Conservation (phyloP, 2,113 vertebrate species). For the Regulus satrapa region DNA sequence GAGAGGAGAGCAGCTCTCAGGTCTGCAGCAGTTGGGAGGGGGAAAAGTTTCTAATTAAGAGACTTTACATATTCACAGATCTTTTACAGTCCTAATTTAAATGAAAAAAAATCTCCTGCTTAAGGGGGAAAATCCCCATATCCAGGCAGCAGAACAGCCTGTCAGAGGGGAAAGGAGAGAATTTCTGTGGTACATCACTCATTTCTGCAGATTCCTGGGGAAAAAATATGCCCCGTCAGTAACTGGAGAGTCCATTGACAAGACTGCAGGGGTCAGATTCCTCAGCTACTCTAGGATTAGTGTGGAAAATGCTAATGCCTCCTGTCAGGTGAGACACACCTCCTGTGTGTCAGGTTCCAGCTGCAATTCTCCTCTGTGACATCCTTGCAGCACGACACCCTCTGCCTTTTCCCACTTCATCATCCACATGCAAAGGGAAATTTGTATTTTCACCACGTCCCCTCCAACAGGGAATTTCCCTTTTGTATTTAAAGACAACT, state of each 20-base stretch:
- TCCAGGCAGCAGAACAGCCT: neutral
- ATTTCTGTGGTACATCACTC: neutral
- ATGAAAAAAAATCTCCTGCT: neutral
- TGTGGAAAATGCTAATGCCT: neutral
- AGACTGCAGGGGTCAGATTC: neutral
- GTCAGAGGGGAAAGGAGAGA: neutral
- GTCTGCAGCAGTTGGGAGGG: neutral
- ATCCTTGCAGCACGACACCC: neutral
- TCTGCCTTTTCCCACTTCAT: neutral
- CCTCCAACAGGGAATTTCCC: neutral
- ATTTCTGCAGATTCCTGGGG: neutral
- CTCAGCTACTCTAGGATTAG: neutral
- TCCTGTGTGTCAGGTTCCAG: neutral
- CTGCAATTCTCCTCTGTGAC: neutral
- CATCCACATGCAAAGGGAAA: neutral
- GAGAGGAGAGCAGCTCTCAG: neutral
- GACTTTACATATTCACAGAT: neutral
- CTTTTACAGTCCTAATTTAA: neutral
- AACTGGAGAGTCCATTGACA: neutral
- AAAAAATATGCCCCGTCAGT: neutral
- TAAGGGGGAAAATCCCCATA: neutral
- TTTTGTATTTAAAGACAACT: neutral
- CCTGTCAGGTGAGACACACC: too few relatives aligned
- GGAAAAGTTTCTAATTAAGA: neutral
- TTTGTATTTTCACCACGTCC: neutral